Percentiles rank a stretch among this genome's conserved stretches.
phyloP scores from a whole-genome alignment of 2,797 vertebrate genomes.

The Chaunax sp. region DNA sequence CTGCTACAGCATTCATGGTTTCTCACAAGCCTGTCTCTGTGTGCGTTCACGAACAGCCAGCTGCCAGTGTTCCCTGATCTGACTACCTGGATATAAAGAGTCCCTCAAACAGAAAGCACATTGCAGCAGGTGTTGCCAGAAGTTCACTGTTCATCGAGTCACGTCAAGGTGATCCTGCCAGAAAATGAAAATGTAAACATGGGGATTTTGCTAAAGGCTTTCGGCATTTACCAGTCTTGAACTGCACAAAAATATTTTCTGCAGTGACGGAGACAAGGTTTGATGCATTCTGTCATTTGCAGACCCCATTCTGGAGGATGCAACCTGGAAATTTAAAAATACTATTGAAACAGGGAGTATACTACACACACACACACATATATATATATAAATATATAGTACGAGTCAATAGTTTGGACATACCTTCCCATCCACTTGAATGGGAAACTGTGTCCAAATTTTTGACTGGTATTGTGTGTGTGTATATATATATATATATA shows the following conservation, averaged over 20 bases:
- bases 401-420: too few species aligned
- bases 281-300: background rate
- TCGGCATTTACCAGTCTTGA: conserved; percentile 1
- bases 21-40: conserved; percentile 44
- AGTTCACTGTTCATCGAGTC: conserved; percentile 38
- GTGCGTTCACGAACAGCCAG: conserved; percentile 33
- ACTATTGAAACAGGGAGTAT: too few species aligned
- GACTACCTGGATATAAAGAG: conserved; percentile 52
- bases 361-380: too few species aligned
- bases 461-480: too few species aligned
- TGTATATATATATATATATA: too few species aligned
- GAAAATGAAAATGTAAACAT: conserved; percentile 38
- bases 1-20: conserved; percentile 53
- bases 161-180: conserved; percentile 39
- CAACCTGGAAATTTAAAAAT: too few species aligned
- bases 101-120: conserved; percentile 25
- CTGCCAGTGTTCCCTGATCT: conserved; percentile 44
- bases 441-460: too few species aligned
- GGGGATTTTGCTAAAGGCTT: conserved; percentile 19
- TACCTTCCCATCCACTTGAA: too few species aligned
- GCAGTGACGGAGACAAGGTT: conserved; percentile 1
- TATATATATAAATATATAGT: too few species aligned
- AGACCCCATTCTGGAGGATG: too few species aligned
- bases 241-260: conserved; percentile 7
- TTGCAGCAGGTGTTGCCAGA: conserved; percentile 26